Base-by-base conservation (phyloP, 2,797 vertebrate species). In the Hephaestus fuliginosus region DNA sequence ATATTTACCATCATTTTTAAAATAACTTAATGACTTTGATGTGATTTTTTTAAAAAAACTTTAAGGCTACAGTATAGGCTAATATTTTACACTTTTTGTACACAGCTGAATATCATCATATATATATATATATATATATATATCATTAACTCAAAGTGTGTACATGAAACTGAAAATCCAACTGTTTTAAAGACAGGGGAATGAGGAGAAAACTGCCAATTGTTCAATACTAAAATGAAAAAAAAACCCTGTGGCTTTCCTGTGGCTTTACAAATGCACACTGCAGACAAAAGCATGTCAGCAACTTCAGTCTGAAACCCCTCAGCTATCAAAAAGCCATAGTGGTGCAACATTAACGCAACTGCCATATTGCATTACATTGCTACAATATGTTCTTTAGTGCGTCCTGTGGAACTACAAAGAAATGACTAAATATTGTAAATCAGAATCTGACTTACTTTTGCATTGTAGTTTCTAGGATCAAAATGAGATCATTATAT, bases 321-420 rank as follows among this genome's bases (percentile, higher is more conserved):
- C 75, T 66, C 49, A 70, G 67, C 67, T 48, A 78, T 74, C 64
- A 71, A 68, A 75, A 74, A 68, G 61, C 28, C 51, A 30, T 36
- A 49, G 44, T 48, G 55, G 44, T 60, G 72, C 18, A 78, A 77
- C 73, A 77, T 70, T 83, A 74, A 82, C 44, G 20, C 57, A 76
- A 48, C 72, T 74, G 72, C 53, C 60, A 66, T 63, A 73, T 66
- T 49, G 44, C 53, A 65, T 63, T 73, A 76, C 33, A 10, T 20
- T 12, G 46, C 43, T 57, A 39, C 36, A 39, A 9, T 39, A 60
- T 62, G 58, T 22, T 53, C 46, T 60, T 44, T 30, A 5, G 20
- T 39, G 14, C 72, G 58, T 63, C 67, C 44, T 33, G 48, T 36
- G 58, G 30, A 66, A 28, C 14, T 39, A 7, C 25, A 41, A 53